Conservation (phyloP, 2,888 invertebrate species). For the Tyria jacobaeae region DNA sequence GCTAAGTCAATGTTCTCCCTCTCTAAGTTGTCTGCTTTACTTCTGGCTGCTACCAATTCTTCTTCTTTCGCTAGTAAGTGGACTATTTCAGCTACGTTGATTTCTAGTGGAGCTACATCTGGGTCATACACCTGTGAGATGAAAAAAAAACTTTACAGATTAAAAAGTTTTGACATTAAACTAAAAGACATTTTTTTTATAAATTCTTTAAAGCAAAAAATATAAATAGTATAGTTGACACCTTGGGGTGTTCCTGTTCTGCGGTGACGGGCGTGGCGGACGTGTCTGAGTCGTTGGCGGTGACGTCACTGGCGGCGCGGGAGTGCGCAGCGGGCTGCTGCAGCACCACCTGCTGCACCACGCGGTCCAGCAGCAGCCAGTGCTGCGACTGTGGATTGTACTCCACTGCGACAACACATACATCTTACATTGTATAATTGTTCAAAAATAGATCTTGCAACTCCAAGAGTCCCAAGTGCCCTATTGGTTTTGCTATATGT, state of each 20-base stretch:
- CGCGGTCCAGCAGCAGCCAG: constrained; percentile 97
- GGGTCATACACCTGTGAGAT: constrained; percentile 88
- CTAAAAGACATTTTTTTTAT: too few species aligned
- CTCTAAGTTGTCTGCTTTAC: constrained; percentile 95
- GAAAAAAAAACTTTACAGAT: not conserved
- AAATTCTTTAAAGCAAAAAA: not conserved
- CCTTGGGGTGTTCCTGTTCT: constrained; percentile 66
- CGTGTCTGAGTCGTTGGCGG: not conserved
- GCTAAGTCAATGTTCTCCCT: constrained; percentile 95
- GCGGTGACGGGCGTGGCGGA: too few species aligned
- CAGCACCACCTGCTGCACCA: constrained; percentile 96
- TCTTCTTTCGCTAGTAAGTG: constrained; percentile 97
- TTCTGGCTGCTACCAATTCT: constrained; percentile 94
- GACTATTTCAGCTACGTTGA: constrained; percentile 96
- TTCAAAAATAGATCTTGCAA: too few species aligned
- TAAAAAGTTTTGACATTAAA: too few species aligned
- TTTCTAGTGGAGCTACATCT: constrained; percentile 94
- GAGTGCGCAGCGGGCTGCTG: constrained; percentile 87
- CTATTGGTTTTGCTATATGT: too few species aligned
- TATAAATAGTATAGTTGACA: constrained; percentile 29
- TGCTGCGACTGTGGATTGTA: constrained; percentile 95
- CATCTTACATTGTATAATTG: not conserved
- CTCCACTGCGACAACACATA: constrained; percentile 87
- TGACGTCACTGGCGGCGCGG: constrained; percentile 73
- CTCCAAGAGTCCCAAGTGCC: too few species aligned